Percentiles rank a stretch among this genome's conserved stretches.
Conservation (phyloP, 1,140 invertebrate species). For the Alviniconcha marisindica region DNA sequence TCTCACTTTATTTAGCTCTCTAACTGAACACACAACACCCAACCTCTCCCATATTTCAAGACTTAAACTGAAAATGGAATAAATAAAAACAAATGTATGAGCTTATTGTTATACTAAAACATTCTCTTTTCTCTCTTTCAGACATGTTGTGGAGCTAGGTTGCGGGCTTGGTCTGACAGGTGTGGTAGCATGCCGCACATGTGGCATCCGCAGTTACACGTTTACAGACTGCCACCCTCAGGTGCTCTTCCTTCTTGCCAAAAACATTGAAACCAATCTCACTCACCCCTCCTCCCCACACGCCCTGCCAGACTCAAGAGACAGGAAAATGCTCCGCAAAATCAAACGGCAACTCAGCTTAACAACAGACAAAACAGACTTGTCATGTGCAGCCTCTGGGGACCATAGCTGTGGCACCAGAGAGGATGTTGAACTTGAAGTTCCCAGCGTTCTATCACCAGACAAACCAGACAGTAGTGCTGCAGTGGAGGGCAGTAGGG, state of each 20-base stretch:
- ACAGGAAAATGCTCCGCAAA: slow-evolving; percentile 60
- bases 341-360: slow-evolving; percentile 63
- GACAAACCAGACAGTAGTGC: background rate
- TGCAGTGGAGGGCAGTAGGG: background rate
- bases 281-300: background rate
- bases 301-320: slow-evolving; percentile 43
- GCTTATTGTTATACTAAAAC: too few relatives aligned
- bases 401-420: slow-evolving; percentile 34
- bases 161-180: slow-evolving; percentile 71
- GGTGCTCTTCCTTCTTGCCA: slow-evolving; percentile 65
- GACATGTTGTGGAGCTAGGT: slow-evolving; percentile 63
- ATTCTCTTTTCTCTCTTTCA: slow-evolving; percentile 7
- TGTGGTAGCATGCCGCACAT: slow-evolving; percentile 61
- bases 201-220: slow-evolving; percentile 57
- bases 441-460: background rate
- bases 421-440: background rate
- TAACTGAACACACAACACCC: too few relatives aligned
- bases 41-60: too few relatives aligned
- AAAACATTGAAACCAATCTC: slow-evolving; percentile 68
- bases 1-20: too few relatives aligned
- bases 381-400: background rate
- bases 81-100: too few relatives aligned
- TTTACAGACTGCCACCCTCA: slow-evolving; percentile 70
- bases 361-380: slow-evolving; percentile 47
- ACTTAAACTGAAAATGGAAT: too few relatives aligned